A percentile compares a stretch with the other conserved stretches of the same genome.
phyloP scores from a whole-genome alignment of 2,113 vertebrate genomes.

The Dromas ardeola region DNA sequence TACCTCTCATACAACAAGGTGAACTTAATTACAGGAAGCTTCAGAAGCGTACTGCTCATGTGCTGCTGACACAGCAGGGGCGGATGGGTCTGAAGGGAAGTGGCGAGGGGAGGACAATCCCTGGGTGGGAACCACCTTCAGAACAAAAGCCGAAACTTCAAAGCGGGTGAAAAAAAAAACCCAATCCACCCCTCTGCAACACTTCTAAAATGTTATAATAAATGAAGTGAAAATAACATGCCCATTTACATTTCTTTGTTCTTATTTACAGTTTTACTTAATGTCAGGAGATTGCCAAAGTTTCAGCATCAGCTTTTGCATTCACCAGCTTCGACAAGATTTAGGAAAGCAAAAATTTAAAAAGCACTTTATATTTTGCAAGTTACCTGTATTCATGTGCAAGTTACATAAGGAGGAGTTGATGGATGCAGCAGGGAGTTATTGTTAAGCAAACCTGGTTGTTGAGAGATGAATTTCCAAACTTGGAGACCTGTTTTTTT shows the following conservation, averaged over 20 bases:
- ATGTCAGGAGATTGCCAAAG: constrained; percentile 59
- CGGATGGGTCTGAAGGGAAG: neutral
- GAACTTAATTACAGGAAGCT: constrained; percentile 53
- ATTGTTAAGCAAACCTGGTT: neutral
- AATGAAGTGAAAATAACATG: constrained; percentile 37
- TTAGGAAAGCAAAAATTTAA: neutral
- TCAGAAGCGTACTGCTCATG: constrained; percentile 6
- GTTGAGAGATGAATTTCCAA: neutral
- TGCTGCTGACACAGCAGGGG: constrained; percentile 55
- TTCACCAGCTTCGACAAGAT: neutral
- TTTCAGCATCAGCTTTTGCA: constrained; percentile 34
- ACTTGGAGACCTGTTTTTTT: neutral
- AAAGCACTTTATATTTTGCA: neutral
- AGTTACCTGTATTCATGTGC: neutral
- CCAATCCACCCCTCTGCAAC: neutral
- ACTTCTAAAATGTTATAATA: constrained; percentile 36
- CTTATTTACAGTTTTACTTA: constrained; percentile 17
- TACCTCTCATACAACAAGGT: constrained; percentile 42
- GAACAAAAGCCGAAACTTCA: constrained; percentile 43
- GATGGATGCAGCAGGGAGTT: neutral
- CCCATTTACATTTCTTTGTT: constrained; percentile 70
- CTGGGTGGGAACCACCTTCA: constrained; percentile 35
- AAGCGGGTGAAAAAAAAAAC: neutral
- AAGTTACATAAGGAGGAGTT: neutral
- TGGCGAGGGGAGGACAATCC: neutral